Evolutionary conservation across 2,888 invertebrate species (phyloP).

Genomic region (Euphydryas editha): DNA sequence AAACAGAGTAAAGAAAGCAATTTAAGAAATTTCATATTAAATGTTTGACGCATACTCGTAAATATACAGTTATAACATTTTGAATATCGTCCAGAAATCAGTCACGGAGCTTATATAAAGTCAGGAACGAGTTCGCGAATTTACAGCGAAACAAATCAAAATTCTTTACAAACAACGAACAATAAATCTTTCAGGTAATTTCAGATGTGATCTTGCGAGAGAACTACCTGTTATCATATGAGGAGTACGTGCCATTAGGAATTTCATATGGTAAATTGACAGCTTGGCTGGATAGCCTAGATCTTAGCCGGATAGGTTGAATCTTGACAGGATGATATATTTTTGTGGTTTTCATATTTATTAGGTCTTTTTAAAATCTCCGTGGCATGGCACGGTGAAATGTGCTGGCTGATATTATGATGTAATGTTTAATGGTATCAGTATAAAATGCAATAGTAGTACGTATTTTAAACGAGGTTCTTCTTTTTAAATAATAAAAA

Average conservation of each 20-base stretch:
- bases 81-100: conserved; percentile 14
- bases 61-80: background rate
- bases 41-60: background rate
- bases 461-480: no score
- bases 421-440: conserved; percentile 1
- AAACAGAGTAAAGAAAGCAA: no score
- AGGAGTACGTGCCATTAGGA: conserved; percentile 47
- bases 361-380: conserved; percentile 9
- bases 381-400: background rate
- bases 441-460: background rate
- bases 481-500: no score
- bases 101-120: conserved; percentile 42
- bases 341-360: conserved; percentile 12
- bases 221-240: conserved; percentile 54
- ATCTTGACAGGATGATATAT: conserved; percentile 12
- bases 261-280: conserved; percentile 43
- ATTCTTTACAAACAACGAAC: conserved; percentile 66
- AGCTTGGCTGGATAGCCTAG: conserved; percentile 27
- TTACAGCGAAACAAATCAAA: conserved; percentile 73
- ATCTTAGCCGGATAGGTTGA: conserved; percentile 8
- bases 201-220: conserved; percentile 70
- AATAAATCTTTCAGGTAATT: conserved; percentile 73
- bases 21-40: no score
- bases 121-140: conserved; percentile 56
- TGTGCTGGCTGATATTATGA: background rate